Evolutionary conservation across 2,113 vertebrate genomes (phyloP), one percentile per base, ranked within the genome.

Genomic region (Notarius lentiginosus): DNA sequence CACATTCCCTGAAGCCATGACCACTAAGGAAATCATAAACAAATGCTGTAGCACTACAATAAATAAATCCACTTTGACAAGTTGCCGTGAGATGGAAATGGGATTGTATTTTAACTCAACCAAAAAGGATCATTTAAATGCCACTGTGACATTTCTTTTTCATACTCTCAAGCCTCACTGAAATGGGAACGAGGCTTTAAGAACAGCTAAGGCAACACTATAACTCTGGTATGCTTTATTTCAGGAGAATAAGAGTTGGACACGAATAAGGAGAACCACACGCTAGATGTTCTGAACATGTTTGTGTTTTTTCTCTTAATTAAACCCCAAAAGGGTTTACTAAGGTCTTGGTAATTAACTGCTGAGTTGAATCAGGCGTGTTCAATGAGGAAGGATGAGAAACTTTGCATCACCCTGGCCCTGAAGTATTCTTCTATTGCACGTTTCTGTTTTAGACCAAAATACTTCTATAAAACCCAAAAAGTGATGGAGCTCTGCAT

Each of bases 1-100:
- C 14, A 51, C n/a, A 17, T 65, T 47, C 27, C 68, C 86, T 47
- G 79, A 90, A 27, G 85, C 79, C 85, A 91, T 89, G 87, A 68
- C 73, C 58, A 55, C 61, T 84, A 10, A 47, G 20, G 17, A 90
- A 41, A 79, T 73, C 88, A 5, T 34, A 56, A 82, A 3, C 30
- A 58, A 65, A 47, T 17, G 11, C 30, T 17, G 7, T 30, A 56
- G 53, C 70, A 17, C 58, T 7, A 65, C 14, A 65, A 72, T 10
- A 47, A 83, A 51, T 34, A 9, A 51, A 77, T 66, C 9, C 60
- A 49, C 41, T 61, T 27, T 11, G 58, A 27, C 18, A 61, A 22
- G 7, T 65, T 20, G 0, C 9, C 18, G 47, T 47, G 56, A 60
- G 5, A 61, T 81, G 18, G 20, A 61, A 47, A 61, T 2, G 2